Conservation (phyloP, 2,797 vertebrate species). For the Paratrypauchen microcephalus region DNA sequence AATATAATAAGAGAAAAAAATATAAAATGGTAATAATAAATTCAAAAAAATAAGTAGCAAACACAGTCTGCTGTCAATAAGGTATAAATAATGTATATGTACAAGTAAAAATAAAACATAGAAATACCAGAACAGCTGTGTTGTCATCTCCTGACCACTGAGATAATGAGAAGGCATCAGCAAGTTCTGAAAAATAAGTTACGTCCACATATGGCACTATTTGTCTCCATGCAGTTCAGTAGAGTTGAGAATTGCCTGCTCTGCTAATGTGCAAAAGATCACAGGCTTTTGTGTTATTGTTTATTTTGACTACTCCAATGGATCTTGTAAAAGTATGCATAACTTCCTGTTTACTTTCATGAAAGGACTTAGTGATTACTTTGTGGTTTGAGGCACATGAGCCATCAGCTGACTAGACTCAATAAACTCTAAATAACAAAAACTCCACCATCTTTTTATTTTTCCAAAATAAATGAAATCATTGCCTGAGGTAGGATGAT, state of each 20-base stretch:
- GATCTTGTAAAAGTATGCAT: slow-evolving; percentile 18
- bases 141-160: slow-evolving; percentile 38
- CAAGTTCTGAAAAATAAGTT: slow-evolving; percentile 34
- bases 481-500: not conserved
- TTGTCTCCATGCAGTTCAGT: slow-evolving; percentile 8
- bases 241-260: not conserved
- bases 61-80: too few species aligned
- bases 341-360: slow-evolving; percentile 37
- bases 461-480: slow-evolving; percentile 13
- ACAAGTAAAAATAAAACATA: too few species aligned
- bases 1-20: too few species aligned
- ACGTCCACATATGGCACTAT: slow-evolving; percentile 30
- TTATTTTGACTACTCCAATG: not conserved
- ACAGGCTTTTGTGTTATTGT: not conserved
- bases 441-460: slow-evolving; percentile 22
- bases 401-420: slow-evolving; percentile 28
- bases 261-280: not conserved
- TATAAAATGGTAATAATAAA: too few species aligned
- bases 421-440: slow-evolving; percentile 20
- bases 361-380: slow-evolving; percentile 31
- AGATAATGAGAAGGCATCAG: slow-evolving; percentile 41
- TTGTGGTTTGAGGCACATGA: slow-evolving; percentile 33
- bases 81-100: too few species aligned
- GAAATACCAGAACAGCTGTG: slow-evolving; percentile 14
- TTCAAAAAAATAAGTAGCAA: too few species aligned